Conservation (phyloP, 2,797 vertebrate species). For the Pangasius sanitwongsei region DNA sequence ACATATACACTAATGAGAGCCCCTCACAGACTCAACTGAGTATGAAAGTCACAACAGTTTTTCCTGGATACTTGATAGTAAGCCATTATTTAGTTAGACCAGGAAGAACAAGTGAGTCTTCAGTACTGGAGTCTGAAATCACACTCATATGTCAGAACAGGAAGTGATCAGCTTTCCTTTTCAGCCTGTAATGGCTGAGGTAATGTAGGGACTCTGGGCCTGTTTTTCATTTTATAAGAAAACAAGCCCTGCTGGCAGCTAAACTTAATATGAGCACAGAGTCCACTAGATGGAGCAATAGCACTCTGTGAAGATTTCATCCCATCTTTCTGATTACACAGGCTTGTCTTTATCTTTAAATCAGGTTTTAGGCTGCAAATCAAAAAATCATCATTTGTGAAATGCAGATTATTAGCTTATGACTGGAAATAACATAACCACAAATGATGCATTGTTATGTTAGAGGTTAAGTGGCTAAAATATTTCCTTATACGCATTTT, state of each 20-base stretch:
- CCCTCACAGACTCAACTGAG: not conserved
- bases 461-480: not conserved
- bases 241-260: not conserved
- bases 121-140: not conserved
- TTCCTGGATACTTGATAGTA: not conserved
- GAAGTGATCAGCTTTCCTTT: slow-evolving; percentile 1
- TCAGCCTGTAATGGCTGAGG: not conserved
- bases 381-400: not conserved
- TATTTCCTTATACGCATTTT: slow-evolving; percentile 22
- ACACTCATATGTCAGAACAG: not conserved
- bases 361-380: slow-evolving; percentile 7
- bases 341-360: slow-evolving; percentile 1
- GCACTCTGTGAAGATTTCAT: not conserved
- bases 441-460: not conserved
- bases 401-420: not conserved
- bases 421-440: not conserved
- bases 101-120: not conserved
- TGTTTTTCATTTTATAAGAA: not conserved
- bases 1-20: not conserved
- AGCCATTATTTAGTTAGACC: not conserved
- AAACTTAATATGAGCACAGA: not conserved
- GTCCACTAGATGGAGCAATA: slow-evolving; percentile 43
- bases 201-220: not conserved
- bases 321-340: not conserved
- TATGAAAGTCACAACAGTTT: not conserved